Evolutionary conservation across 2,797 vertebrate species (phyloP).

Genomic region (Antrozous pallidus): DNA sequence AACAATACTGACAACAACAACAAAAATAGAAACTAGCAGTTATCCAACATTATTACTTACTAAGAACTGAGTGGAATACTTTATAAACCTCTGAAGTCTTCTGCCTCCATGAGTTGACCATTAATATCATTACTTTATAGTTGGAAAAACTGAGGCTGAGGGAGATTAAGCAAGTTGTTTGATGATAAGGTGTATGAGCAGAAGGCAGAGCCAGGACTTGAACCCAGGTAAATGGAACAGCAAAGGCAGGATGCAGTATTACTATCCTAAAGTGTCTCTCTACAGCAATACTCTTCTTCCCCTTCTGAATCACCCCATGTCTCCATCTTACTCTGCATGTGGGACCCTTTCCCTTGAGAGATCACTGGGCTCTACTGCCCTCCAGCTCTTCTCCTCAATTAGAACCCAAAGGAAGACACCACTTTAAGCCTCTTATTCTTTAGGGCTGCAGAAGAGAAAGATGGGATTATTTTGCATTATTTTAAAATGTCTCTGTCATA

Average conservation of each 20-base stretch:
- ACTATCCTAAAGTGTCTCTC: neutral
- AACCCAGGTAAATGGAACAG: neutral
- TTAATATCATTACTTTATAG: neutral
- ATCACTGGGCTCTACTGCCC: neutral
- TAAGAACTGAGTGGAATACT: neutral
- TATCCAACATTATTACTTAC: neutral
- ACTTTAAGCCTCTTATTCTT: neutral
- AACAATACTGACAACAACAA: neutral
- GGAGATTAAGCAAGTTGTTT: neutral
- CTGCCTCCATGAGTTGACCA: neutral
- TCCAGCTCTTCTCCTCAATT: neutral
- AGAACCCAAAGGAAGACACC: neutral
- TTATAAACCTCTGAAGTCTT: neutral
- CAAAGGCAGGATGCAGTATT: neutral
- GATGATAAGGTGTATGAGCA: neutral
- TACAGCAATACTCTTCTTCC: neutral
- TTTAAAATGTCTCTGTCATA: conserved; percentile 5
- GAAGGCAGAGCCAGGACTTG: neutral
- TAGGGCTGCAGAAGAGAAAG: neutral
- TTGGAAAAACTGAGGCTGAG: neutral
- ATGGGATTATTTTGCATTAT: neutral
- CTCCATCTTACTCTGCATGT: neutral
- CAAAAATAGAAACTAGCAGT: neutral
- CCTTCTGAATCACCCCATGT: neutral
- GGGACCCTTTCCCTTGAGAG: neutral